Evolutionary conservation across 2,888 invertebrate genomes (phyloP).

Genomic region (Heteromyza rotundicornis): DNA sequence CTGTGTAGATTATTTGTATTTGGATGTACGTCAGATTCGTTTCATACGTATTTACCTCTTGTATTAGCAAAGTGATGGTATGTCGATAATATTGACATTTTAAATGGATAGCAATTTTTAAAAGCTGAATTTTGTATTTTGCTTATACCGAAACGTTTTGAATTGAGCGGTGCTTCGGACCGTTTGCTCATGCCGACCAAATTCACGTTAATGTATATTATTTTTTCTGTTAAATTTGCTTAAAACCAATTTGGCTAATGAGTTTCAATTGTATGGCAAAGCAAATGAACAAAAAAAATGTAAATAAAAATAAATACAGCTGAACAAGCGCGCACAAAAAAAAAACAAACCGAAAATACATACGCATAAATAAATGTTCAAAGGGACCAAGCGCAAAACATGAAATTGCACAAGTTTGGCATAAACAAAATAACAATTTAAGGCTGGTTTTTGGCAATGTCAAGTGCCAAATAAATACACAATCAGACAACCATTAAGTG

Average conservation of each 20-base stretch:
- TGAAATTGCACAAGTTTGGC: background rate
- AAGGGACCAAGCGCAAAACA: no score
- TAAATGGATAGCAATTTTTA: background rate
- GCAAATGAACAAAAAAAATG: no score
- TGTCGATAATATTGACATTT: conserved; percentile 4
- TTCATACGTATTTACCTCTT: background rate
- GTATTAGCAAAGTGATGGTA: background rate
- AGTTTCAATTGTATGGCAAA: background rate
- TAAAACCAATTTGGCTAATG: background rate
- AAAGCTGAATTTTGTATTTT: background rate
- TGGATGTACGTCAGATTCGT: no score
- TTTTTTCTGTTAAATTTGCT: background rate
- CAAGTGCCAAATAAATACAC: background rate
- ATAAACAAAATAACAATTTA: background rate
- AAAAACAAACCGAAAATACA: no score
- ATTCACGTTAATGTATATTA: background rate
- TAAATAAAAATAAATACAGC: no score
- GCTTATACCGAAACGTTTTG: background rate
- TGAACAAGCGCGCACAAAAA: no score
- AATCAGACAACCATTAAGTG: no score
- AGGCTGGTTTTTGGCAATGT: background rate
- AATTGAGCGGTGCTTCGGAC: background rate
- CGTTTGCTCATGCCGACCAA: background rate
- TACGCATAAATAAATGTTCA: no score
- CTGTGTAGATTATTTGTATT: no score